Evolutionary conservation across 1,140 invertebrate species (phyloP).

Genomic region (Tenebrio molitor): DNA sequence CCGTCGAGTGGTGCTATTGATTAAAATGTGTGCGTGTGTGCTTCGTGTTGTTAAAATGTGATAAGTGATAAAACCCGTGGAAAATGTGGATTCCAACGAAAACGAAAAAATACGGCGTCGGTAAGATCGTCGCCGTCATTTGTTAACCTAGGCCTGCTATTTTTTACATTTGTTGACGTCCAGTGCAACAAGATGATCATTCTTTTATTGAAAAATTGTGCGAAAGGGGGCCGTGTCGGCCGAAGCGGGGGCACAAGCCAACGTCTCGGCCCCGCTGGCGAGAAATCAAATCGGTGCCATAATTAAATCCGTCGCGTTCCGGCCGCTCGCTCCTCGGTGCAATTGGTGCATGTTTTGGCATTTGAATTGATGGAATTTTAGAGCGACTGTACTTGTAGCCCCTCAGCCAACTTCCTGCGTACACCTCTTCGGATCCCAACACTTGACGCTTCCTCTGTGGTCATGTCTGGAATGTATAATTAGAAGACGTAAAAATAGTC

Average conservation of each 20-base stretch:
- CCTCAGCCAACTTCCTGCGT: conserved; percentile 54
- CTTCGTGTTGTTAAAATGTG: conserved; percentile 58
- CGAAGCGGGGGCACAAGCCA: no score
- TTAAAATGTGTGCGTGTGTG: conserved; percentile 53
- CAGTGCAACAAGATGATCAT: neutral
- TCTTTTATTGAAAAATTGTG: no score
- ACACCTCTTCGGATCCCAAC: conserved; percentile 55
- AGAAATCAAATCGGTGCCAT: neutral
- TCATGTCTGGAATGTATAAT: conserved; percentile 59
- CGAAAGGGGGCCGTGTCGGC: no score
- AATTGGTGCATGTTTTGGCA: conserved; percentile 6
- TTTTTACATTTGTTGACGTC: conserved; percentile 24
- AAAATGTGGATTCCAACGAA: conserved; percentile 76
- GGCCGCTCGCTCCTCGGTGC: neutral
- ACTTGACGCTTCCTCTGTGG: conserved; percentile 58
- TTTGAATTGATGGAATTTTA: conserved; percentile 14
- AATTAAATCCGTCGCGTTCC: neutral
- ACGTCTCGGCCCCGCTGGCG: neutral
- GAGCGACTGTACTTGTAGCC: conserved; percentile 8
- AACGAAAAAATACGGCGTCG: conserved; percentile 76
- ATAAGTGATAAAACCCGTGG: conserved; percentile 50
- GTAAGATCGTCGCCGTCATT: conserved; percentile 65
- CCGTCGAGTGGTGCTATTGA: conserved; percentile 52
- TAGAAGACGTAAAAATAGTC: conserved; percentile 48
- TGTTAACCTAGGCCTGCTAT: neutral